Base-by-base conservation (phyloP, 2,888 invertebrate genomes). In the Meteorus cinctellus region DNA sequence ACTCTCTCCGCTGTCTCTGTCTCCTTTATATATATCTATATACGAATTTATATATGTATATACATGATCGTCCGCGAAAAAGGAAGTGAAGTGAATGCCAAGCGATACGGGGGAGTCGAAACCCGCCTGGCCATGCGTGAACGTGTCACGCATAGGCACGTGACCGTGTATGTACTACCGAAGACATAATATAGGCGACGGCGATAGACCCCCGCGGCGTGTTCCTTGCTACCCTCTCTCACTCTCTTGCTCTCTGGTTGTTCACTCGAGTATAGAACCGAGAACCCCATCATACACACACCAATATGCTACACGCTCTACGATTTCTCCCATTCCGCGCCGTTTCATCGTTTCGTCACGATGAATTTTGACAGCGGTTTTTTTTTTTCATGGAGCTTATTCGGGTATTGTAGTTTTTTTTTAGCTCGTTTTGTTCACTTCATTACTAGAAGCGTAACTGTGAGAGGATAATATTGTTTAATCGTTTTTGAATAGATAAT, bases 111-210 rank as follows among this genome's bases (percentile, higher is more conserved):
- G 55, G 72, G 72, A 69, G 69, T 68, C 65, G 62, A 75, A 45
- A 79, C 79, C 81, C 78, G 82, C 78, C 81, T 79, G 80, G 80
- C 82, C 84, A 86, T 85, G 87, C 87, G 85, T 88, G 85, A 87
- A 87, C 87, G 87, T 88, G 88, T 88, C 88, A 87, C 88, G 87
- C 87, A 87, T 86, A 87, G 87, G 84, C 87, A 88, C 87, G 88
- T 87, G 88, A 82, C 88, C 87, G 83, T 87, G 88, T 87, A 87
- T 88, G 87, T 87, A 87, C 87, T 86, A 84, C 84, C 84, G 83
- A 87, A 86, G 88, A 88, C 87, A 87, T 88, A 89, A 89, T 88
- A 87, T 85, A 83, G 81, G 79, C 78, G 77, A 78, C 79, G 77
- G 73, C 74, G 78, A 81, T 80, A 82, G 81, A 81, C 78, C 81